phyloP scores from a whole-genome alignment of 2,888 invertebrate genomes.

The Liopterus haemorrhoidalis region DNA sequence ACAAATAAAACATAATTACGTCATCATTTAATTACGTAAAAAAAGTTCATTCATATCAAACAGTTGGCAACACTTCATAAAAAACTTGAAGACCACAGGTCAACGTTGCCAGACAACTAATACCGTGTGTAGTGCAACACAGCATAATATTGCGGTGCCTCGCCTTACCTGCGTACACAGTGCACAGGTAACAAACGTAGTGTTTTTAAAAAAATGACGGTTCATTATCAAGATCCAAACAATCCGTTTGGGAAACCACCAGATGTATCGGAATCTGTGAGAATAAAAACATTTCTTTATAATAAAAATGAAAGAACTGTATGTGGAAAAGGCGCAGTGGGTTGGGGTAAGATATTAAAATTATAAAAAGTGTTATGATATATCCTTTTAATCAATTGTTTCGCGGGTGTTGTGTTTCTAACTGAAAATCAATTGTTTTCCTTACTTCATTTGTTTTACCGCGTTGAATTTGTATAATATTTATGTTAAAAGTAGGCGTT shows the following conservation, averaged over 20 bases:
- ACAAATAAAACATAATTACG: too few relatives aligned
- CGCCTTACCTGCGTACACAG: slow-evolving; percentile 18
- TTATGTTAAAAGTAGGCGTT: too few relatives aligned
- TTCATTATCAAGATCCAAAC: slow-evolving; percentile 23
- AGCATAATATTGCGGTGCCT: slow-evolving; percentile 13
- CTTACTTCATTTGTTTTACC: too few relatives aligned
- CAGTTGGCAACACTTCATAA: slow-evolving; percentile 12
- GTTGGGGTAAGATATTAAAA: slow-evolving; percentile 59
- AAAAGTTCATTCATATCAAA: neutral
- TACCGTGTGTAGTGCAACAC: slow-evolving; percentile 4
- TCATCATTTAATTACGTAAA: neutral
- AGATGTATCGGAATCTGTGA: slow-evolving; percentile 37
- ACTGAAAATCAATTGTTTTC: too few relatives aligned
- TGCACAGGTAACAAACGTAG: slow-evolving; percentile 1
- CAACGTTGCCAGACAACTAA: slow-evolving; percentile 5
- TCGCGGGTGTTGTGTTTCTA: too few relatives aligned
- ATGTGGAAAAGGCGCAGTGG: slow-evolving; percentile 54
- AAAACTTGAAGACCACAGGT: neutral
- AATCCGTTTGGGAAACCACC: slow-evolving; percentile 35
- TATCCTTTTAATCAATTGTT: too few relatives aligned
- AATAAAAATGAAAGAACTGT: slow-evolving; percentile 57
- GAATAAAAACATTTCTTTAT: slow-evolving; percentile 43
- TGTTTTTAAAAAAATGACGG: slow-evolving; percentile 23
- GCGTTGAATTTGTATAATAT: too few relatives aligned
- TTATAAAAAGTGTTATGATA: too few relatives aligned